These are phyloP conservation scores for Coracopsis vasa DNA, from an alignment of 2,113 vertebrate species.

Conservation along the genomic window DNA sequence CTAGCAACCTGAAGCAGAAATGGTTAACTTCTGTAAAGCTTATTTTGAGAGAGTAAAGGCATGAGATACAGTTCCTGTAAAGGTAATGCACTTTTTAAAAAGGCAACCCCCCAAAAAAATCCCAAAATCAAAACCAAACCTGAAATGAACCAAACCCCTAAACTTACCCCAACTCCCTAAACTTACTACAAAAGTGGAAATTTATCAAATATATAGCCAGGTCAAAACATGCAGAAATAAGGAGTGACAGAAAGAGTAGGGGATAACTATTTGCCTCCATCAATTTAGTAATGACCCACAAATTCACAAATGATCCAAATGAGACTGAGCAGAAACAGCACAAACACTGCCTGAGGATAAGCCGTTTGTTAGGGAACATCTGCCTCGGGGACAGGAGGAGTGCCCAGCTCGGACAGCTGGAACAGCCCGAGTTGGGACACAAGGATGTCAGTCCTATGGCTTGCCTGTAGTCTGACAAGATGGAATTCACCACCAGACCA, in stretches of 20 bases:
- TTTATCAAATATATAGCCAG: not conserved
- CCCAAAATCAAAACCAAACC: too few species aligned
- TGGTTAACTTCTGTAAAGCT: not conserved
- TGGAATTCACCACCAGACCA: not conserved
- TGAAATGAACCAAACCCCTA: not conserved
- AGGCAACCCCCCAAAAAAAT: not conserved
- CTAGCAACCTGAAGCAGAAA: not conserved
- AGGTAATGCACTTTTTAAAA: not conserved
- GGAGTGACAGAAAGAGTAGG: not conserved
- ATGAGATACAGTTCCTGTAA: not conserved
- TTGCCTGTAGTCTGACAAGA: not conserved
- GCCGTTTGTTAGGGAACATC: not conserved
- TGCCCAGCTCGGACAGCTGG: not conserved
- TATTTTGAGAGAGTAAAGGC: not conserved
- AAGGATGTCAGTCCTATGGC: not conserved
- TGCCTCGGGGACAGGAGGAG: not conserved
- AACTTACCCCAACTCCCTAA: not conserved
- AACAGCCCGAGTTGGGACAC: not conserved
- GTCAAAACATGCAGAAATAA: not conserved
- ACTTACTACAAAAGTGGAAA: not conserved
- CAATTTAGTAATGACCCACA: not conserved
- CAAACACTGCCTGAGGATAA: not conserved
- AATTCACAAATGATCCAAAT: not conserved
- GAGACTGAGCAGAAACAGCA: not conserved
- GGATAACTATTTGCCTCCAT: not conserved